Conservation (phyloP, 1,140 invertebrate species). For the Heliconius nattereri region DNA sequence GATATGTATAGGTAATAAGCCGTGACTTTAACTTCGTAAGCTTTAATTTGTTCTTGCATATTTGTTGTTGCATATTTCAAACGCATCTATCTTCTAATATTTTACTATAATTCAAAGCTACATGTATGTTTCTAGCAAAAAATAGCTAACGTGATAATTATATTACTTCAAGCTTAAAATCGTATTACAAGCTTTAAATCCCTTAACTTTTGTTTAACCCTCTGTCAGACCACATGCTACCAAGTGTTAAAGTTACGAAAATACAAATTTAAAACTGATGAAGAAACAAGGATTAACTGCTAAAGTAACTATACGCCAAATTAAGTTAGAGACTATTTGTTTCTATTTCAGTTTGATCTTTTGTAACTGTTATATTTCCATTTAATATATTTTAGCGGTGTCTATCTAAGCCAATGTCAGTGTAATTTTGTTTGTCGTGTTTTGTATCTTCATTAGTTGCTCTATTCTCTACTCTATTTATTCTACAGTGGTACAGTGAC, state of each 20-base stretch:
- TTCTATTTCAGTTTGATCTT: background rate
- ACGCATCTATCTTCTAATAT: constrained; percentile 22
- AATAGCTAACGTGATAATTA: constrained; percentile 16
- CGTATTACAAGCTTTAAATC: constrained; percentile 29
- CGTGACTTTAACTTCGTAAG: constrained; percentile 32
- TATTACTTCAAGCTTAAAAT: constrained; percentile 17
- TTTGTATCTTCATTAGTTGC: constrained; percentile 46
- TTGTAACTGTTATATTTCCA: background rate
- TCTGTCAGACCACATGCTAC: constrained; percentile 38
- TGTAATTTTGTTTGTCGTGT: constrained; percentile 33
- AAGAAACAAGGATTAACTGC: constrained; percentile 36
- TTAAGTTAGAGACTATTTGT: background rate
- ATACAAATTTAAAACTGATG: constrained; percentile 33
- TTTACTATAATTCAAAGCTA: constrained; percentile 19
- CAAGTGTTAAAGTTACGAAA: constrained; percentile 19
- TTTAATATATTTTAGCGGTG: background rate
- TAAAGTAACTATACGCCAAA: background rate
- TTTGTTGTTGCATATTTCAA: constrained; percentile 12
- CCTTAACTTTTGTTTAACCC: constrained; percentile 19
- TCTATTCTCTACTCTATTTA: constrained; percentile 51
- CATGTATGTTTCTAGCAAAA: constrained; percentile 18
- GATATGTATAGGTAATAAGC: constrained; percentile 25
- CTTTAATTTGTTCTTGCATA: constrained; percentile 19
- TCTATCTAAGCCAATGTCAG: constrained; percentile 21
- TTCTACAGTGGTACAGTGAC: constrained; percentile 65